Conservation (phyloP, 2,888 invertebrate genomes). For the Gastrophysa polygoni region DNA sequence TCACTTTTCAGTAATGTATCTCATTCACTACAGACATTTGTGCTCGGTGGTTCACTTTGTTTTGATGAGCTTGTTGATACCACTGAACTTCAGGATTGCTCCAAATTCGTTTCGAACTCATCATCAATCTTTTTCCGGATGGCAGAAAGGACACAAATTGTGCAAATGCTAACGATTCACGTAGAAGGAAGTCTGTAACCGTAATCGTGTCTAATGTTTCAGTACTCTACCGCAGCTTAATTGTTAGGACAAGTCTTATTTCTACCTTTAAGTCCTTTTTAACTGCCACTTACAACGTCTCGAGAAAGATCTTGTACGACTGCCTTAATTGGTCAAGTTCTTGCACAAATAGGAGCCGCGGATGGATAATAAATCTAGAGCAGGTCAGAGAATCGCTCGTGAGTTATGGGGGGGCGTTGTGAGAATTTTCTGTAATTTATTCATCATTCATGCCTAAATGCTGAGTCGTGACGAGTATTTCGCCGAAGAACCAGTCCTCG, state of each 20-base stretch:
- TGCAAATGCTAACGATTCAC: slow-evolving; percentile 41
- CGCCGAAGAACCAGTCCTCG: too few relatives aligned
- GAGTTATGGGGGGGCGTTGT: slow-evolving; percentile 14
- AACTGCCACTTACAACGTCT: slow-evolving; percentile 28
- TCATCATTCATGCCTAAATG: slow-evolving; percentile 1
- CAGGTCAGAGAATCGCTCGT: slow-evolving; percentile 22
- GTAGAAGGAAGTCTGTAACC: slow-evolving; percentile 36
- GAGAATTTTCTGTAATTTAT: not conserved
- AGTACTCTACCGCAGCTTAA: slow-evolving; percentile 38
- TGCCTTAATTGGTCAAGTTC: slow-evolving; percentile 36
- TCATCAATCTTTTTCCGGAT: not conserved
- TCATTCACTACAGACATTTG: too few relatives aligned
- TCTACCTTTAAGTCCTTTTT: slow-evolving; percentile 36
- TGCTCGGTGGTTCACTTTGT: too few relatives aligned
- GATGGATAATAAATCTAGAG: slow-evolving; percentile 29
- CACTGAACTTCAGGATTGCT: slow-evolving; percentile 8
- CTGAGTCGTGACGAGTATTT: not conserved
- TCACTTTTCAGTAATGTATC: too few relatives aligned
- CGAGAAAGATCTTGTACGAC: slow-evolving; percentile 30
- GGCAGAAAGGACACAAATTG: slow-evolving; percentile 35
- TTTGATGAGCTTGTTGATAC: not conserved
- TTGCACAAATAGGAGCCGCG: slow-evolving; percentile 27
- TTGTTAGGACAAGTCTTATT: slow-evolving; percentile 39
- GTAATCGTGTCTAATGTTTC: slow-evolving; percentile 43
- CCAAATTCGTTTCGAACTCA: not conserved